Evolutionary conservation across 2,113 vertebrate genomes (phyloP).

Genomic region (Salvator merianae): DNA sequence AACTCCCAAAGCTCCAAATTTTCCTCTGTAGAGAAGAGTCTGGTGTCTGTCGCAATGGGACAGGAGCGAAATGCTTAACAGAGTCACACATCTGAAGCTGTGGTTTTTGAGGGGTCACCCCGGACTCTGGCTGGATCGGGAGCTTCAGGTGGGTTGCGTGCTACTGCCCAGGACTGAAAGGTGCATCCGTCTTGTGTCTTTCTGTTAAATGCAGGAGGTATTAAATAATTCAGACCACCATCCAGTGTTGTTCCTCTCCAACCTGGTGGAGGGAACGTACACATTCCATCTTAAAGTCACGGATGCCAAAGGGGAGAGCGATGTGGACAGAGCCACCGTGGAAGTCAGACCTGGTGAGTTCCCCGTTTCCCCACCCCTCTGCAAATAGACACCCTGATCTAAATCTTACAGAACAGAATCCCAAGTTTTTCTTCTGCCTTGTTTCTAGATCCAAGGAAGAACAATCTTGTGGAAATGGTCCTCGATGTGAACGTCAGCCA

Average conservation of each 20-base stretch:
- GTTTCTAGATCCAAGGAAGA: constrained; percentile 84
- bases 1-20: not conserved
- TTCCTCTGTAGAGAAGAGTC: not conserved
- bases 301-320: constrained; percentile 94
- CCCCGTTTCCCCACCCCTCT: not conserved
- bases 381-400: not conserved
- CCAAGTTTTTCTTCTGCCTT: not conserved
- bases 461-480: constrained; percentile 93
- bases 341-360: constrained; percentile 91
- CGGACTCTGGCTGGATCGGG: not conserved
- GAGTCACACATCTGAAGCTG: not conserved
- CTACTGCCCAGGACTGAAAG: not conserved
- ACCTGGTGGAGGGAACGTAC: constrained; percentile 94
- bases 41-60: not conserved
- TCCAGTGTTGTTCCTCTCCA: constrained; percentile 89
- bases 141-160: not conserved
- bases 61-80: not conserved
- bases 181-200: not conserved
- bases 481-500: constrained; percentile 90
- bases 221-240: constrained; percentile 95
- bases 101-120: not conserved
- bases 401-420: not conserved
- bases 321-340: constrained; percentile 79
- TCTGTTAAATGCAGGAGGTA: constrained; percentile 81
- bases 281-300: constrained; percentile 91